Conservation (phyloP, 2,113 vertebrate genomes). For the Phaethornis superciliosus region DNA sequence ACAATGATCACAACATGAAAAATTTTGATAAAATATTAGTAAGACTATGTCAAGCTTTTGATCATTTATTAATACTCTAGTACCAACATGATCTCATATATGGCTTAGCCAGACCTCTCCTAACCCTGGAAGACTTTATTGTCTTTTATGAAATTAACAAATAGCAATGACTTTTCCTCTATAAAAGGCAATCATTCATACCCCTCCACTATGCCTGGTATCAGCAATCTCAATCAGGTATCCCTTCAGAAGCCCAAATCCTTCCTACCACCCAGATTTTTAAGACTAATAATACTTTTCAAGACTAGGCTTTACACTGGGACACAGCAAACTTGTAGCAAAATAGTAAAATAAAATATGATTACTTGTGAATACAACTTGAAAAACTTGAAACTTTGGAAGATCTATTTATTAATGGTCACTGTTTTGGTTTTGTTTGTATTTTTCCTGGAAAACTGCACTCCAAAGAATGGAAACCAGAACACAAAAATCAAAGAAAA, state of each 20-base stretch:
- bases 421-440: background rate
- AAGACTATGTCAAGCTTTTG: background rate
- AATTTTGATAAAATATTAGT: background rate
- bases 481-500: background rate
- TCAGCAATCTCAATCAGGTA: background rate
- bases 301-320: background rate
- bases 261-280: background rate
- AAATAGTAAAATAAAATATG: background rate
- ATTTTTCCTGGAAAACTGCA: background rate
- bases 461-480: background rate
- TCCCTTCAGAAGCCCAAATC: background rate
- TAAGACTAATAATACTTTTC: background rate
- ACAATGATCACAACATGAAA: background rate
- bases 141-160: background rate
- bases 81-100: background rate
- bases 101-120: background rate
- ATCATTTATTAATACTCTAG: background rate
- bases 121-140: background rate
- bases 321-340: background rate
- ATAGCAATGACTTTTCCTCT: background rate
- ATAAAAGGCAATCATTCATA: background rate
- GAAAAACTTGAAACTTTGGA: background rate
- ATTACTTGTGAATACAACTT: background rate
- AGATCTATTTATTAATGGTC: background rate
- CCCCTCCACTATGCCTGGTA: background rate